Conservation (phyloP, 2,113 vertebrate species). For the Tetrao urogallus region DNA sequence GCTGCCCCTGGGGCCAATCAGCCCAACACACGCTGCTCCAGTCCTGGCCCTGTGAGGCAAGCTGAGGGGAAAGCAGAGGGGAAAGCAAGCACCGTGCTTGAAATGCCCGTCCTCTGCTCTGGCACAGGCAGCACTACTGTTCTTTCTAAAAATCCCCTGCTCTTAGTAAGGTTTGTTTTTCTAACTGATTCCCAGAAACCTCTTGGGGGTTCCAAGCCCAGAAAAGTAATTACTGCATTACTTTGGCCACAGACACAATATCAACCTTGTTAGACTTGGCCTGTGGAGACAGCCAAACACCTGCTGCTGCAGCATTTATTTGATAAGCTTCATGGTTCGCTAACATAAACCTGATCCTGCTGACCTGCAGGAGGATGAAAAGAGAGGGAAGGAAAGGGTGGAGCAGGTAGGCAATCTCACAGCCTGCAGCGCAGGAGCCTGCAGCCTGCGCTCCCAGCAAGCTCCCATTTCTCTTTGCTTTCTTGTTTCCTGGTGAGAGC, state of each 20-base stretch:
- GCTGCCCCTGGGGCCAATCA: conserved; percentile 55
- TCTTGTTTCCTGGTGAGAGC: conserved; percentile 65
- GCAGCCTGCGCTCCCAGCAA: conserved; percentile 22
- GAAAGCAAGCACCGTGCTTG: background rate
- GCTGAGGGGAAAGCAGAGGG: background rate
- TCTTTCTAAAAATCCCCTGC: conserved; percentile 51
- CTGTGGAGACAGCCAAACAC: conserved; percentile 71
- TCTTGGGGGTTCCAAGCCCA: conserved; percentile 67
- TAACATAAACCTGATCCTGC: conserved; percentile 72
- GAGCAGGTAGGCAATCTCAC: conserved; percentile 51
- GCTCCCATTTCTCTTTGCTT: conserved; percentile 62
- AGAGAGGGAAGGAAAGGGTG: conserved; percentile 31
- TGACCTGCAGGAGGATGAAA: conserved; percentile 76
- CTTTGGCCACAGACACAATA: conserved; percentile 62
- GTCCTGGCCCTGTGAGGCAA: background rate
- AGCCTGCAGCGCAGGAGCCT: conserved; percentile 6
- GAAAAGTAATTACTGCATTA: conserved; percentile 65
- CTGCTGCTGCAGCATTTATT: conserved; percentile 76
- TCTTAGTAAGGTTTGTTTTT: conserved; percentile 75
- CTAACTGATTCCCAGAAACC: conserved; percentile 73
- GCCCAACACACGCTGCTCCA: conserved; percentile 52
- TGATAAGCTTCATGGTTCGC: conserved; percentile 75
- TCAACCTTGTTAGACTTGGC: conserved; percentile 71
- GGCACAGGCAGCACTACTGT: conserved; percentile 56
- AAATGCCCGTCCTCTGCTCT: conserved; percentile 13